phyloP scores from a whole-genome alignment of 2,113 vertebrate species.

The Limnothrissa miodon region DNA sequence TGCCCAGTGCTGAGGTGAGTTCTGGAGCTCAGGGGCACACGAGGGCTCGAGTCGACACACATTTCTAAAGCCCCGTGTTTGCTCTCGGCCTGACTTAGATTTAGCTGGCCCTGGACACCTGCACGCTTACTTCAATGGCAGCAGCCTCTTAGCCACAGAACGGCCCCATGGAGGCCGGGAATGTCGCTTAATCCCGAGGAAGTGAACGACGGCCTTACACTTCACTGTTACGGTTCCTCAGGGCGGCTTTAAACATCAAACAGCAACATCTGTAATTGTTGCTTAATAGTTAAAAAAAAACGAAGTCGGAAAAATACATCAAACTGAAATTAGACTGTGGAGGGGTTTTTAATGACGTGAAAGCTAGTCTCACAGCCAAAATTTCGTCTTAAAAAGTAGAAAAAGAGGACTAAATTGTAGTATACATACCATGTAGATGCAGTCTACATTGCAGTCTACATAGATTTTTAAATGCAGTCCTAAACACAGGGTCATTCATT shows the following conservation, averaged over 20 bases:
- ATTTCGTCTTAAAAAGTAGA: no score
- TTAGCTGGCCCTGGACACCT: background rate
- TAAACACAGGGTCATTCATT: background rate
- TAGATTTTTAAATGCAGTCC: background rate
- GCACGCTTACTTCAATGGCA: background rate
- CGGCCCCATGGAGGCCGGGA: background rate
- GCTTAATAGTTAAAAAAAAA: background rate
- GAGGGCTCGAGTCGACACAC: slow-evolving; percentile 22
- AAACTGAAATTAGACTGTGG: background rate
- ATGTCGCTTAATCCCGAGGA: background rate
- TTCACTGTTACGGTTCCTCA: background rate
- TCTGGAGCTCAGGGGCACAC: slow-evolving; percentile 42
- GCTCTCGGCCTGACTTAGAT: background rate
- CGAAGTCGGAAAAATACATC: background rate
- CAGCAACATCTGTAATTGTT: background rate
- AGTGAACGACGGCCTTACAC: background rate
- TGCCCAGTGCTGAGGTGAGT: slow-evolving; percentile 54
- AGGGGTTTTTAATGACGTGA: no score
- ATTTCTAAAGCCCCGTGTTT: background rate
- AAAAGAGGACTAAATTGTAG: no score
- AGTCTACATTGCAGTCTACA: no score
- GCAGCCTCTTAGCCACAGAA: background rate
- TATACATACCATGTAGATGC: no score
- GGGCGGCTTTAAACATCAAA: background rate
- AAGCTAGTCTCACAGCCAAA: no score